phyloP scores from a whole-genome alignment of 2,797 vertebrate genomes.

The Phoxinus dragarum region DNA sequence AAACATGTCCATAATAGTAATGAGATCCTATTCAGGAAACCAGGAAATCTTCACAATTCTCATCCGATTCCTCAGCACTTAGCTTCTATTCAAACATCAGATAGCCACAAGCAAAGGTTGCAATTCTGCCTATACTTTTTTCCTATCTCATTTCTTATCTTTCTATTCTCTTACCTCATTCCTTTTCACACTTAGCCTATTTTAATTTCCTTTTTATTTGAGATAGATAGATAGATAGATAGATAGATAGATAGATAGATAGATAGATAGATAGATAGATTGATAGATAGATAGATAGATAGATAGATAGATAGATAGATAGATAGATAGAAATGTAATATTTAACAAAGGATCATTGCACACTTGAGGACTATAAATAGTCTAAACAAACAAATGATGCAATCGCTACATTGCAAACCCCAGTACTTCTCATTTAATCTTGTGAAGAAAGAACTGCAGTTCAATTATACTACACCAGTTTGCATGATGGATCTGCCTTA shows the following conservation, averaged over 20 bases:
- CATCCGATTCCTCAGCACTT: conserved; percentile 63
- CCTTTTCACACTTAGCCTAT: background rate
- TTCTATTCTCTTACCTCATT: conserved; percentile 19
- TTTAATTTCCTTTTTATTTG: background rate
- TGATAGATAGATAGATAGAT: too few species aligned
- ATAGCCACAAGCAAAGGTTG: conserved; percentile 68
- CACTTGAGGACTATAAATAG: conserved; percentile 32
- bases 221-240: too few species aligned
- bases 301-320: too few species aligned
- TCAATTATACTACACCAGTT: background rate
- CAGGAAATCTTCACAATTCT: conserved; percentile 35
- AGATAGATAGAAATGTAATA: conserved; percentile 17
- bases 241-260: background rate
- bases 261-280: background rate
- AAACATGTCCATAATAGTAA: conserved; percentile 53
- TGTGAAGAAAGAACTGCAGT: conserved; percentile 26
- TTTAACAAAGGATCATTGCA: conserved; percentile 42
- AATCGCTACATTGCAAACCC: conserved; percentile 14
- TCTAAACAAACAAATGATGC: conserved; percentile 44
- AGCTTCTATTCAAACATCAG: conserved; percentile 71
- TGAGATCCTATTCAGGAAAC: conserved; percentile 33
- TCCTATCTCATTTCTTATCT: background rate
- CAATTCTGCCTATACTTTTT: conserved; percentile 7
- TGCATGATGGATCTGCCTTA: conserved; percentile 16
- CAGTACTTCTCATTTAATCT: conserved; percentile 26